A percentile compares a stretch with the other conserved stretches of the same genome.
These are phyloP conservation scores for Drosophila neotestacea DNA, from an alignment of 2,888 invertebrate genomes.

Conservation along the genomic window DNA sequence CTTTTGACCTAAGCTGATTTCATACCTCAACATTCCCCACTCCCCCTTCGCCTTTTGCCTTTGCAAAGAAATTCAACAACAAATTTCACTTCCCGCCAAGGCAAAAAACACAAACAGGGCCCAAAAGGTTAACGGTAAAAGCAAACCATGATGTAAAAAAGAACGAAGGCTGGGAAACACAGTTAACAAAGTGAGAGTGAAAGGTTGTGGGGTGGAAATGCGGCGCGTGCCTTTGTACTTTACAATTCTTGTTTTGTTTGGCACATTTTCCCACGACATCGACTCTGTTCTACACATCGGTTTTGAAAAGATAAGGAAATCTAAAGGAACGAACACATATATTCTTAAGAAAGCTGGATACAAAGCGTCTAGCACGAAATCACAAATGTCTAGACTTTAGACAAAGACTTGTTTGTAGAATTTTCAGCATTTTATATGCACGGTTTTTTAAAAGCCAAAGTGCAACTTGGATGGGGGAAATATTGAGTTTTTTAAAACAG, in stretches of 20 bases:
- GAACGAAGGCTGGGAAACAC: slow-evolving; percentile 17
- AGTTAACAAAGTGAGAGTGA: slow-evolving; percentile 50
- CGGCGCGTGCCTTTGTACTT: slow-evolving; percentile 32
- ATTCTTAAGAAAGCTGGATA: slow-evolving; percentile 16
- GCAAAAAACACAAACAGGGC: slow-evolving; percentile 33
- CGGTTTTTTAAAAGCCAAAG: neutral
- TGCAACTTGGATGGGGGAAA: neutral
- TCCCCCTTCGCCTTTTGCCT: slow-evolving; percentile 37
- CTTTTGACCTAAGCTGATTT: slow-evolving; percentile 45
- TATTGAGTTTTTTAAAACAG: neutral
- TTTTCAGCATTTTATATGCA: neutral
- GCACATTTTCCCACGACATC: slow-evolving; percentile 19
- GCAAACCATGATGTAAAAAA: slow-evolving; percentile 42
- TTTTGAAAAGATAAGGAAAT: slow-evolving; percentile 18
- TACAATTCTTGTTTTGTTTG: slow-evolving; percentile 26
- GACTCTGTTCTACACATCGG: slow-evolving; percentile 14
- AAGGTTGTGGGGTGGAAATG: slow-evolving; percentile 22
- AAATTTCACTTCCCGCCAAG: slow-evolving; percentile 75
- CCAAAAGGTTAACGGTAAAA: slow-evolving; percentile 69
- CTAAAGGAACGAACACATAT: neutral
- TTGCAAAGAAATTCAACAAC: slow-evolving; percentile 58
- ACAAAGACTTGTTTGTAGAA: slow-evolving; percentile 12
- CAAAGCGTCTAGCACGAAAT: slow-evolving; percentile 13
- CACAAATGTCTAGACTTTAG: slow-evolving; percentile 21
- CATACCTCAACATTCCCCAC: slow-evolving; percentile 21